Conservation (phyloP, 2,797 vertebrate species). For the Manis javanica region DNA sequence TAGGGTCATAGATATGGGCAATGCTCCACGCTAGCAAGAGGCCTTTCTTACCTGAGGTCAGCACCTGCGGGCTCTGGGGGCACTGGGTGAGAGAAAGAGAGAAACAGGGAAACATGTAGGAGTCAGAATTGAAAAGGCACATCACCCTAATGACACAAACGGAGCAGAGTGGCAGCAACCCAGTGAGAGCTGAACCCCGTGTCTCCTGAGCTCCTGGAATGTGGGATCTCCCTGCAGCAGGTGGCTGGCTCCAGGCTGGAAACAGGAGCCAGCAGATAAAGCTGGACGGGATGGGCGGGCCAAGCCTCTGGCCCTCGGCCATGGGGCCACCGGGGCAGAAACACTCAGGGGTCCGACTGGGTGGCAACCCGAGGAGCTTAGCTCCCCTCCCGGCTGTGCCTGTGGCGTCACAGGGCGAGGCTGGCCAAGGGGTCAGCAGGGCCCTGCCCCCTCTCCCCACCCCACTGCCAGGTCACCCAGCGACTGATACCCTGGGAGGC, state of each 20-base stretch:
- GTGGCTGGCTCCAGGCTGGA: not conserved
- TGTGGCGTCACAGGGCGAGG: not conserved
- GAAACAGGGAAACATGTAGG: conserved; percentile 67
- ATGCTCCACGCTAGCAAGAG: not conserved
- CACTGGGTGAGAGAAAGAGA: conserved; percentile 84
- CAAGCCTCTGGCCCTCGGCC: not conserved
- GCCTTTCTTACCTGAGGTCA: conserved; percentile 93
- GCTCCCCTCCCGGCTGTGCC: too few relatives aligned
- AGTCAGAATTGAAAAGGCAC: not conserved
- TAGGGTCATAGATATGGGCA: not conserved
- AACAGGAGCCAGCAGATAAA: not conserved
- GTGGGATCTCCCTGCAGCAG: not conserved
- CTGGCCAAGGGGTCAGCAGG: not conserved
- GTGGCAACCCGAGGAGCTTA: not conserved
- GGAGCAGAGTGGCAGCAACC: accelerated
- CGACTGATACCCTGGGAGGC: not conserved
- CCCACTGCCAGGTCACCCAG: not conserved
- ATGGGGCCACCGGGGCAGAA: not conserved
- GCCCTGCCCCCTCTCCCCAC: not conserved
- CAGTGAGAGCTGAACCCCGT: accelerated
- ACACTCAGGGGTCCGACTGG: not conserved
- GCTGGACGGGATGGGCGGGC: not conserved
- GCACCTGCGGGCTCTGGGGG: conserved; percentile 93
- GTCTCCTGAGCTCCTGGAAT: not conserved
- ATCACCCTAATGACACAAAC: not conserved